Percentiles rank a stretch among this genome's conserved stretches.
Conservation (phyloP, 2,888 invertebrate genomes). For the Apodemia zela region DNA sequence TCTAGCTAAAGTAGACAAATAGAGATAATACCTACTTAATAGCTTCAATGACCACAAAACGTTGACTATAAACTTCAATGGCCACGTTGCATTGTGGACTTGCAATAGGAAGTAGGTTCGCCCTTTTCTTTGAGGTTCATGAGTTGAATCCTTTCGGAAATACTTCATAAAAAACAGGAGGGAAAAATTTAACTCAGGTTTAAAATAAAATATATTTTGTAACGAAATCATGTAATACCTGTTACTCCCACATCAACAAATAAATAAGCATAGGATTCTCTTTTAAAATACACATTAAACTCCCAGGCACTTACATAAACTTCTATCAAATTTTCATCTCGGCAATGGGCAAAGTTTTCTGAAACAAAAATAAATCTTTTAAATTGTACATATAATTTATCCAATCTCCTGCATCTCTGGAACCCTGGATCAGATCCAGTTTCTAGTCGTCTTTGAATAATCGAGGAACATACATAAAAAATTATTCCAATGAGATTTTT, state of each 20-base stretch:
- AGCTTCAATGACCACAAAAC: no score
- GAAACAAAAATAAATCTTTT: conserved; percentile 38
- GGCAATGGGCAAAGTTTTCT: conserved; percentile 72
- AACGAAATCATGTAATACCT: conserved; percentile 37
- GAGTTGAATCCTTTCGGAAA: no score
- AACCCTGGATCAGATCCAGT: no score
- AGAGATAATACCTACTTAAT: no score
- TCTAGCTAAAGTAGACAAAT: no score
- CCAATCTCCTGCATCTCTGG: neutral
- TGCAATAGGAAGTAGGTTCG: no score
- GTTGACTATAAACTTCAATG: no score
- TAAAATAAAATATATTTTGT: conserved; percentile 11
- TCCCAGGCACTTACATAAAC: conserved; percentile 67
- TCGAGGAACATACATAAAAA: no score
- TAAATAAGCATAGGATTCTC: conserved; percentile 53
- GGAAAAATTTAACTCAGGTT: neutral
- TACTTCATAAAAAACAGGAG: neutral
- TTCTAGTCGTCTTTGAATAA: no score
- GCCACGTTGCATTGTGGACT: no score
- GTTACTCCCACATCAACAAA: conserved; percentile 62
- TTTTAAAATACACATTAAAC: conserved; percentile 51
- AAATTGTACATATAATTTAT: neutral
- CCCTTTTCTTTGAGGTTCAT: no score
- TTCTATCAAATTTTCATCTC: conserved; percentile 61
- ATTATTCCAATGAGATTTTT: no score